These are phyloP conservation scores for Ataeniobius toweri DNA, from an alignment of 2,797 vertebrate genomes.

Conservation along the genomic window DNA sequence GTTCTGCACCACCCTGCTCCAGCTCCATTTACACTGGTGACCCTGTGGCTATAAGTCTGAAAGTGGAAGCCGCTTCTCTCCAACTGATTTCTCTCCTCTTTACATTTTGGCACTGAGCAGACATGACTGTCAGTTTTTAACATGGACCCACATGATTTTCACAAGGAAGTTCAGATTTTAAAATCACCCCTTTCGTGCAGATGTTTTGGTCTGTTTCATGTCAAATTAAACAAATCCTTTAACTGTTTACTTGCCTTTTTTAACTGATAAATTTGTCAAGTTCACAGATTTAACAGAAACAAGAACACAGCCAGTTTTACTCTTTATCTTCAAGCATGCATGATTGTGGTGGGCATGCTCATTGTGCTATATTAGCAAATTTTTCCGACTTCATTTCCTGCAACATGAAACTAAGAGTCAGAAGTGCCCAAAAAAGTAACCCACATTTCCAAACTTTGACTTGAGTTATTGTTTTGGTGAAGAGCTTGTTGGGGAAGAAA, in stretches of 20 bases:
- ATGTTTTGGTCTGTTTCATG: conserved; percentile 35
- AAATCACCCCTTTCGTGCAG: conserved; percentile 34
- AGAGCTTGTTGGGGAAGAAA: conserved; percentile 6
- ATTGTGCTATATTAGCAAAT: not conserved
- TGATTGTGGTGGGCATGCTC: not conserved
- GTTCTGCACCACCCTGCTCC: conserved; percentile 72
- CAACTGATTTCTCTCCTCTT: conserved; percentile 8
- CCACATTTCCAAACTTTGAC: conserved; percentile 22
- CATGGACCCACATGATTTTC: conserved; percentile 33
- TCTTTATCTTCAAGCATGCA: not conserved
- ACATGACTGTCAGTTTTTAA: conserved; percentile 41
- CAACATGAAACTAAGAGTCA: not conserved
- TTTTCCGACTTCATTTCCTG: not conserved
- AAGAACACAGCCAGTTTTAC: not conserved
- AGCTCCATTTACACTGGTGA: conserved; percentile 75
- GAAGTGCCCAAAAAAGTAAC: conserved; percentile 1
- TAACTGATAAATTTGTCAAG: conserved; percentile 25
- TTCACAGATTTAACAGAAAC: conserved; percentile 1
- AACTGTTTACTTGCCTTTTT: conserved; percentile 1
- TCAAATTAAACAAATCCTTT: conserved; percentile 32
- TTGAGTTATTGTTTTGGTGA: conserved; percentile 22
- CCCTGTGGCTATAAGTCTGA: conserved; percentile 69
- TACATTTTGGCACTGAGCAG: conserved; percentile 13
- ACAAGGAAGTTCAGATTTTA: conserved; percentile 33
- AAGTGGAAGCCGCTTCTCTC: conserved; percentile 45